phyloP scores from a whole-genome alignment of 2,888 invertebrate species.

The Villa cingulata region DNA sequence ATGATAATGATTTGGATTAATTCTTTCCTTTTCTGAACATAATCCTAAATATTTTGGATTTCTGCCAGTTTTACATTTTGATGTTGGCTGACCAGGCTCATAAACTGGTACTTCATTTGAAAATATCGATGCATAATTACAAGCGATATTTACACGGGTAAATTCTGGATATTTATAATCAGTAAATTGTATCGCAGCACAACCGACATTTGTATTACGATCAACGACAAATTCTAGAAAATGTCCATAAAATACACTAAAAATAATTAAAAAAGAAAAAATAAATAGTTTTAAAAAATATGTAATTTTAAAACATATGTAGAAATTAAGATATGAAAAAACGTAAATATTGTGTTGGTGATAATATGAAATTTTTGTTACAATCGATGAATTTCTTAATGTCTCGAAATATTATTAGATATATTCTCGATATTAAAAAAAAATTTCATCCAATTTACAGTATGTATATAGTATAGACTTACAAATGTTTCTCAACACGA shows the following conservation, averaged over 20 bases:
- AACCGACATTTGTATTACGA: constrained; percentile 32
- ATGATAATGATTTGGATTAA: constrained; percentile 25
- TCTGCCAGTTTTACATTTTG: constrained; percentile 25
- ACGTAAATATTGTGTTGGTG: no score
- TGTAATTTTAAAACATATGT: no score
- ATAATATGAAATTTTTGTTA: no score
- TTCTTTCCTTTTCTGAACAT: constrained; percentile 25
- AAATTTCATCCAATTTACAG: neutral
- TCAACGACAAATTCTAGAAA: constrained; percentile 32
- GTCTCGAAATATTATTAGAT: no score
- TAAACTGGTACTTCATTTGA: constrained; percentile 28
- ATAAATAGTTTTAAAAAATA: no score
- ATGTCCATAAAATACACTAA: constrained; percentile 31
- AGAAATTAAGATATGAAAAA: no score
- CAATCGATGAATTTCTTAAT: no score
- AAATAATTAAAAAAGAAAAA: no score
- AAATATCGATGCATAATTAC: constrained; percentile 32
- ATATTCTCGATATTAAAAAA: no score
- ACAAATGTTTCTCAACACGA: constrained; percentile 27
- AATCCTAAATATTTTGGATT: constrained; percentile 27
- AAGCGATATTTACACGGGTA: constrained; percentile 30
- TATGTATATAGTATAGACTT: constrained; percentile 13
- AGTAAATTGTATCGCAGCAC: constrained; percentile 30
- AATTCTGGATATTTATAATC: constrained; percentile 24
- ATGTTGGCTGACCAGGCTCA: constrained; percentile 25